Percentiles rank a stretch among this genome's conserved stretches.
Conservation (phyloP, 2,113 vertebrate species). For the Brachyhypopomus gauderio region DNA sequence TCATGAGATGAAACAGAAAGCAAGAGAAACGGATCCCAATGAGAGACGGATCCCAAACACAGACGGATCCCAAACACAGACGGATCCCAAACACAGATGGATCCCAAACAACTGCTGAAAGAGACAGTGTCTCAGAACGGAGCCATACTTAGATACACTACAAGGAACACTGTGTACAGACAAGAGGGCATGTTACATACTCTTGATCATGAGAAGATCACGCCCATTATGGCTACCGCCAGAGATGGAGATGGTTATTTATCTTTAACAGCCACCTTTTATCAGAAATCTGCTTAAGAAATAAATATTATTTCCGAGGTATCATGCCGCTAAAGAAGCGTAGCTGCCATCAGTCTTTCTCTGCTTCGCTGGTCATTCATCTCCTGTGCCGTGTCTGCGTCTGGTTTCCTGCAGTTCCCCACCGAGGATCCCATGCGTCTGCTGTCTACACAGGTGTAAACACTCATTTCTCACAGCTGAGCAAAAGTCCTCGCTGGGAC, state of each 20-base stretch:
- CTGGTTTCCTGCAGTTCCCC: slow-evolving; percentile 16
- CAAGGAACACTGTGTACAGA: too few relatives aligned
- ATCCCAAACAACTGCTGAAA: too few relatives aligned
- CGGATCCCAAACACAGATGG: too few relatives aligned
- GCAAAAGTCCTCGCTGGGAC: slow-evolving; percentile 50
- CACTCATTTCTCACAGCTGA: slow-evolving; percentile 71
- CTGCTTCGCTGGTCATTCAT: neutral
- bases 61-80: too few relatives aligned
- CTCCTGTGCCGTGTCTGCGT: neutral
- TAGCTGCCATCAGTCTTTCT: neutral
- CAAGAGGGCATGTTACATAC: too few relatives aligned
- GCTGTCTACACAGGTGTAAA: slow-evolving; percentile 70
- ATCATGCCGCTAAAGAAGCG: neutral
- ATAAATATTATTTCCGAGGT: neutral
- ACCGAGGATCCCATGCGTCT: slow-evolving; percentile 57
- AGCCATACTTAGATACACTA: too few relatives aligned
- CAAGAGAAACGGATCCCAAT: neutral
- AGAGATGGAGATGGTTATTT: neutral
- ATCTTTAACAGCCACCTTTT: neutral
- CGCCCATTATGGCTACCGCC: too few relatives aligned
- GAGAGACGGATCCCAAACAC: too few relatives aligned
- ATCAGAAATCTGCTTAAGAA: neutral
- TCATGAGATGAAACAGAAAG: neutral
- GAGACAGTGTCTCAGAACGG: too few relatives aligned
- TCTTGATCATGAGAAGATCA: too few relatives aligned